Percentiles rank a stretch among this genome's conserved stretches.
Evolutionary conservation across 2,113 vertebrate genomes (phyloP).

Genomic region (Ranitomeya imitator): DNA sequence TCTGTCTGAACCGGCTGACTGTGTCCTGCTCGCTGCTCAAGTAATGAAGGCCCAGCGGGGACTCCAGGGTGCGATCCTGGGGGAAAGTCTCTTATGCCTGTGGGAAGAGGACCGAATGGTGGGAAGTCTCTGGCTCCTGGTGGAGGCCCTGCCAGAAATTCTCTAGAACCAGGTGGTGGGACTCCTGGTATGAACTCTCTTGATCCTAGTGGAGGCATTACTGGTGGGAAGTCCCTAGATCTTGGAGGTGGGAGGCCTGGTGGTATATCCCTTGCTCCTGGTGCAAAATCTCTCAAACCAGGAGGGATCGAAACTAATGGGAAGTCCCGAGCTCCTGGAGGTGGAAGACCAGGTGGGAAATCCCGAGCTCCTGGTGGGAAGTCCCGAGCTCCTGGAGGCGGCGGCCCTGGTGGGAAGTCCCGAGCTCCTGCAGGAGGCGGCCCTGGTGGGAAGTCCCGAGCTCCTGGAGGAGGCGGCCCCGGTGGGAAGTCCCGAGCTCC

Average conservation of each 20-base stretch:
- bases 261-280: conserved; percentile 48
- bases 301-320: neutral
- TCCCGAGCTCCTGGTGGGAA: conserved; percentile 70
- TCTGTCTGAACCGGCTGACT: conserved; percentile 56
- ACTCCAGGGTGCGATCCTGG: conserved; percentile 38
- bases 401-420: conserved; percentile 66
- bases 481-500: conserved; percentile 41
- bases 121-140: conserved; percentile 39
- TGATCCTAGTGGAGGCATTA: neutral
- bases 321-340: conserved; percentile 63
- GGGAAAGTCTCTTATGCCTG: conserved; percentile 12
- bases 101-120: neutral
- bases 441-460: conserved; percentile 6
- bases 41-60: conserved; percentile 46
- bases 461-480: neutral
- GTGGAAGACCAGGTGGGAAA: conserved; percentile 61
- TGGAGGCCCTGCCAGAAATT: conserved; percentile 9
- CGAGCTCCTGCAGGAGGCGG: conserved; percentile 31
- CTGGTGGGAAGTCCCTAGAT: neutral
- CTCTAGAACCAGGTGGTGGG: conserved; percentile 14
- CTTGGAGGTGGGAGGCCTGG: neutral
- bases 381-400: conserved; percentile 66
- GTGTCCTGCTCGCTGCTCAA: conserved; percentile 4
- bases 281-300: too few relatives aligned
- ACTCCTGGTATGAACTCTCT: conserved; percentile 21